Base-by-base conservation (phyloP, 2,113 vertebrate species). In the Carlito syrichta region DNA sequence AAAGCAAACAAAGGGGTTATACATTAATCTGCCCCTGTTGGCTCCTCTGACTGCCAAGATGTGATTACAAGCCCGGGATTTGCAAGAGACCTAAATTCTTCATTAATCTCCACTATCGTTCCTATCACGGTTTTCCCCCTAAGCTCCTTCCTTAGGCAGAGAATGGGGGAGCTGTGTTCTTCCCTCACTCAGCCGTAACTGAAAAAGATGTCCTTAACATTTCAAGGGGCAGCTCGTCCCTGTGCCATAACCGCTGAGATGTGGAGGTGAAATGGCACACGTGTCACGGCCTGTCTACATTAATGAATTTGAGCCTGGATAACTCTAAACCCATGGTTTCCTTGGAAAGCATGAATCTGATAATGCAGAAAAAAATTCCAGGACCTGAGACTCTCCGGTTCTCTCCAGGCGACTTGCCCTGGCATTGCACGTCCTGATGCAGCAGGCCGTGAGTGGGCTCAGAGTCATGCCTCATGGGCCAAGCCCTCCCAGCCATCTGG, bases 181-280 rank as follows among this genome's bases (percentile, higher is more conserved):
- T 84, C 85, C 92, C 96, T 92, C 45, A 48, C 92, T 95, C 96
- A 82, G 78, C 77, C 83, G 87, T 95, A 97, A 97, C 92, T 96
- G 91, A 93, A 96, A 97, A 98, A 98, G 95, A 97, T 68, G 95
- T 94, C 95, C 92, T 97, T 97, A 97, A 94, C 96, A 96, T 97
- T 98, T 97, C 97, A 95, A 86, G 94, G 90, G 90, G 93, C 91
- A 89, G 95, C 91, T 35, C 7, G 11, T 73, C 50, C 78, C 92
- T 52, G 76, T 3, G 52, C 74, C 81, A 16, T 74, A 74, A 86
- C 90, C 93, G 89, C 93, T 68, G 94, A 97, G 94, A 97, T 83
- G 35, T 89, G 91, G 91, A 95, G 79, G 96, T 86, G 86, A 93
- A 95, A 92, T 35, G 77, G 89, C 45, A n/a, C 0, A 2, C 35